Evolutionary conservation across 2,113 vertebrate genomes (phyloP), one percentile per base, ranked within the genome.

Genomic region (Shinisaurus crocodilurus): DNA sequence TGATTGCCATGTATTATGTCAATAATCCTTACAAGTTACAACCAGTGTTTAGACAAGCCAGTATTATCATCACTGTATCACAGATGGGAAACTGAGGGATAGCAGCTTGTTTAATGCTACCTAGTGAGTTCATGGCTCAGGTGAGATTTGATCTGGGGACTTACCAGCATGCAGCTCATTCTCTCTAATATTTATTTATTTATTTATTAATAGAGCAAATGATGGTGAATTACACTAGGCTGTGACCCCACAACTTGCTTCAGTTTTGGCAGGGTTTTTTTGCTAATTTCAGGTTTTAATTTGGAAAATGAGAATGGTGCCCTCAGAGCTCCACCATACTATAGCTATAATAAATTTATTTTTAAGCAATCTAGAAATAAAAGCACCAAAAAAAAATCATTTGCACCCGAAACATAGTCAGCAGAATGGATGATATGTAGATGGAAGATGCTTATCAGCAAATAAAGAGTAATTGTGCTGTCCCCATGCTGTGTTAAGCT

Each of bases 181-280:
- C 37, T 76, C 50, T 57, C 50, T n/a, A n/a, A n/a, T n/a, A n/a
- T n/a, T n/a, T n/a, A n/a, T n/a, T n/a, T n/a, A n/a, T n/a, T n/a
- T 37, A n/a, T 9, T 5, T n/a, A 34, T 81, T n/a, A 80, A 34
- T 54, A 13, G 67, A 70, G 67, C 32, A 9, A 70, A 32, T 70
- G 67, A 3, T 16, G 12, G 77, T n/a, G 32, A 32, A n/a, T 34
- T 34, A 40, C 34, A 25, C 13, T 27, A 43, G 20, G 6, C 3
- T 43, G 0, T 23, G 43, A 16, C 57, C 57, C 12, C 57, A 20
- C 1, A 1, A 9, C 16, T 77, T 48, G 57, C 63, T 16, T 13
- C 32, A 40, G 16, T 48, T 6, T 0, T 40, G 0, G 6, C 15
- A 0, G 40, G 0, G n/a, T n/a, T n/a, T 13, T 20, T 57, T 1